Evolutionary conservation across 2,113 vertebrate genomes (phyloP).

Genomic region (Ageneiosus marmoratus): DNA sequence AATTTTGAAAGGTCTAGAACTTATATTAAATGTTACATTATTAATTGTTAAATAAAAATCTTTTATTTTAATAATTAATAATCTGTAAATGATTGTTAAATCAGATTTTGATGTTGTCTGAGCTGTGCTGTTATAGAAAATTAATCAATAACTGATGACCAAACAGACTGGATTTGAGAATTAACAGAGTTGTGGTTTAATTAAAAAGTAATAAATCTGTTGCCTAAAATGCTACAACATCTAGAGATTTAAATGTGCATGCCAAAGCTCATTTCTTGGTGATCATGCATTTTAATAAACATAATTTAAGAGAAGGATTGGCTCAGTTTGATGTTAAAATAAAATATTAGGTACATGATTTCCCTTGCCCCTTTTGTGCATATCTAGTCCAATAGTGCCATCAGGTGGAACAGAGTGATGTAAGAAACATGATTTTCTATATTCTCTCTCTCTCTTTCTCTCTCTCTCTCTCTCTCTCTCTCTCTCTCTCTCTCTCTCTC

Average conservation of each 20-base stretch:
- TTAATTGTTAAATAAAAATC: background rate
- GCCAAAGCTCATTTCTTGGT: background rate
- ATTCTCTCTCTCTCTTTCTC: background rate
- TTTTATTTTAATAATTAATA: too few species aligned
- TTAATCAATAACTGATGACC: background rate
- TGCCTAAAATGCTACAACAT: background rate
- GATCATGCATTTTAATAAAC: background rate
- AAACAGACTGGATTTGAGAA: background rate
- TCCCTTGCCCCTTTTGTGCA: background rate
- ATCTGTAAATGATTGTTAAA: background rate
- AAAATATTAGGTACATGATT: background rate
- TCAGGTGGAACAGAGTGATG: slow-evolving; percentile 14
- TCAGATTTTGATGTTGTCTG: background rate
- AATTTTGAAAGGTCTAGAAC: background rate
- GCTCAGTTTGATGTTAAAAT: background rate
- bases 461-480: slow-evolving; percentile 10
- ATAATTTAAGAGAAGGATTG: background rate
- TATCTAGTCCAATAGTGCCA: slow-evolving; percentile 26
- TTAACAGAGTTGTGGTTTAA: background rate
- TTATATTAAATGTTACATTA: background rate
- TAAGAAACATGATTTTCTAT: background rate
- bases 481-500: background rate
- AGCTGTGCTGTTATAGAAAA: background rate
- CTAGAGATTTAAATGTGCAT: background rate
- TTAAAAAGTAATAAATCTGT: background rate